Conservation (phyloP, 2,888 invertebrate species). For the Andrena hattorfiana region DNA sequence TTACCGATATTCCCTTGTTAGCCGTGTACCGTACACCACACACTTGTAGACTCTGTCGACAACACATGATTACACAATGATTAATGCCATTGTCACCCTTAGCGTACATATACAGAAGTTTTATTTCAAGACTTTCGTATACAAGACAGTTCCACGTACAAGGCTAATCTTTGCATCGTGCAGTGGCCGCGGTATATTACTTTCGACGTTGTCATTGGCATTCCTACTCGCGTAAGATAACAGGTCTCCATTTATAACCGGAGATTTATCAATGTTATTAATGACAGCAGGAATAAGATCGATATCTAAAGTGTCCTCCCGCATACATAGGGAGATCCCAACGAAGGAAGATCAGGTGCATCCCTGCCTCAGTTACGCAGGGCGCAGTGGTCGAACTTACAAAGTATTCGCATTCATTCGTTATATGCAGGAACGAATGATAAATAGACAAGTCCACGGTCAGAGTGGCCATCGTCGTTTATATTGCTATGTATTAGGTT, state of each 20-base stretch:
- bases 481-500: constrained; percentile 35
- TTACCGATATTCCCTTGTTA: too few relatives aligned
- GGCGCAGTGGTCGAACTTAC: not conserved
- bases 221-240: constrained; percentile 17
- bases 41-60: too few relatives aligned
- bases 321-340: not conserved
- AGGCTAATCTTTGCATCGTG: constrained; percentile 19
- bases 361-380: not conserved
- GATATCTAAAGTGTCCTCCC: not conserved
- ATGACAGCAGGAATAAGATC: constrained; percentile 16
- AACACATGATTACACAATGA: not conserved
- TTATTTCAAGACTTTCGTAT: constrained; percentile 22
- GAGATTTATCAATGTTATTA: constrained; percentile 39
- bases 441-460: constrained; percentile 7
- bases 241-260: constrained; percentile 28
- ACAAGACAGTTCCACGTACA: constrained; percentile 18
- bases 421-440: constrained; percentile 22
- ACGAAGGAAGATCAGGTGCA: constrained; percentile 13
- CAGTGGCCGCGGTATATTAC: constrained; percentile 1
- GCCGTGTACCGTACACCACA: too few relatives aligned
- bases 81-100: not conserved
- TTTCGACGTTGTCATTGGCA: not conserved
- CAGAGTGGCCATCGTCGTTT: constrained; percentile 25
- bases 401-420: constrained; percentile 8
- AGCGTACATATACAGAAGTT: not conserved